Conservation (phyloP, 2,797 vertebrate genomes). For the Microctenopoma stevenorrisi region DNA sequence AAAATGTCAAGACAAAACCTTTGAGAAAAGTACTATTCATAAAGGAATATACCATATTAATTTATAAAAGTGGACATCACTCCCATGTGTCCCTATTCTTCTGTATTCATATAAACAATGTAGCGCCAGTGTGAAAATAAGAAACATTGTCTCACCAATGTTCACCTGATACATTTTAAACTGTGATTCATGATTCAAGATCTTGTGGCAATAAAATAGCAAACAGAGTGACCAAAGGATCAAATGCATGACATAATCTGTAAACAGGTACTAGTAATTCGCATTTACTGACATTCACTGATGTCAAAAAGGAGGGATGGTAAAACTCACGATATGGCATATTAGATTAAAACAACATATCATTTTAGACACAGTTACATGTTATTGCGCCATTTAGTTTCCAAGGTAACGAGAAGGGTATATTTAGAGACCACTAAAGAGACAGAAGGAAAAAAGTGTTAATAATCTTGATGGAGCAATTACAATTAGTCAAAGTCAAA, state of each 20-base stretch:
- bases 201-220: constrained; percentile 9
- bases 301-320: constrained; percentile 49
- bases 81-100: not conserved
- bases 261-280: constrained; percentile 27
- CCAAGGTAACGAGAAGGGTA: constrained; percentile 83
- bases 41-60: not conserved
- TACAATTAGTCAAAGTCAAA: constrained; percentile 80
- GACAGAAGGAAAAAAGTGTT: constrained; percentile 66
- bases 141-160: constrained; percentile 14
- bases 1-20: not conserved
- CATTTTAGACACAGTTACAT: constrained; percentile 81
- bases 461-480: constrained; percentile 74
- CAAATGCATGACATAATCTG: constrained; percentile 23
- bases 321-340: constrained; percentile 48
- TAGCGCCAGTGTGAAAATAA: constrained; percentile 11
- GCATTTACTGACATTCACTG: constrained; percentile 24
- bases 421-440: constrained; percentile 82
- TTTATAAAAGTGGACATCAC: constrained; percentile 2
- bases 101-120: constrained; percentile 5
- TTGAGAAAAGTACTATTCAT: constrained; percentile 1
- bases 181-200: constrained; percentile 15
- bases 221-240: constrained; percentile 13
- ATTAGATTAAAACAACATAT: constrained; percentile 73
- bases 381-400: constrained; percentile 83
- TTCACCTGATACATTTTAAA: constrained; percentile 18